Base-by-base conservation (phyloP, 1,140 invertebrate species). In the Drosophila elegans region DNA sequence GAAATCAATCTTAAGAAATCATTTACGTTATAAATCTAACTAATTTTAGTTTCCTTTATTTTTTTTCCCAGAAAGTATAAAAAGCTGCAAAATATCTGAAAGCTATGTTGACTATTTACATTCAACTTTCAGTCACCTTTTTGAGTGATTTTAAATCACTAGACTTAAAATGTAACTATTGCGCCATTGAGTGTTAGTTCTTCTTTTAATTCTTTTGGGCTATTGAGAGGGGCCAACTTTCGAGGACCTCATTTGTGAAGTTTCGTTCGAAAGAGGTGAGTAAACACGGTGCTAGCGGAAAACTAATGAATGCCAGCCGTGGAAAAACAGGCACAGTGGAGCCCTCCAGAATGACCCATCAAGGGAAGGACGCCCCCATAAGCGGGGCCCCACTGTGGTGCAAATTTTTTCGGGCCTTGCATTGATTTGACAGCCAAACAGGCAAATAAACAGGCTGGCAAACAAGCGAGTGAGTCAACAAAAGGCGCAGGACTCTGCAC, bases 381-480 rank as follows among this genome's bases (percentile, higher is more conserved):
- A 36, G 4, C 13, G 29, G 9, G 21, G 62, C 25, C 12, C 6
- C 29, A 73, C 71, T 74, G 67, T 62, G 12, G 49, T 45, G 21
- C 5, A 25, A 11, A 7, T n/a, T 39, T 21, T 46, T 48, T 61
- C 42, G 44, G 11, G 13, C 21, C 49, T 54, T 42, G 52, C 39
- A 53, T 45, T 75, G 69, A 73, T 73, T 73, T 72, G 69, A 51
- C 46, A 61, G 69, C 34, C 67, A 78, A 45, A 62, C 56, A 68
- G 60, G 41, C 52, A 79, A 84, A 83, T 66, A 80, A 64, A 56
- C 55, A 72, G 54, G 48, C 60, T 29, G 69, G 44, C 72, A 81
- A 66, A 71, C 78, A 83, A 63, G 59, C 45, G 42, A 76, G 48
- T 55, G 57, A 44, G 49, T 62, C 83, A 86, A 88, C 71, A 81